Base-by-base conservation (phyloP, 2,888 invertebrate genomes). In the Epinotia brunnichana region DNA sequence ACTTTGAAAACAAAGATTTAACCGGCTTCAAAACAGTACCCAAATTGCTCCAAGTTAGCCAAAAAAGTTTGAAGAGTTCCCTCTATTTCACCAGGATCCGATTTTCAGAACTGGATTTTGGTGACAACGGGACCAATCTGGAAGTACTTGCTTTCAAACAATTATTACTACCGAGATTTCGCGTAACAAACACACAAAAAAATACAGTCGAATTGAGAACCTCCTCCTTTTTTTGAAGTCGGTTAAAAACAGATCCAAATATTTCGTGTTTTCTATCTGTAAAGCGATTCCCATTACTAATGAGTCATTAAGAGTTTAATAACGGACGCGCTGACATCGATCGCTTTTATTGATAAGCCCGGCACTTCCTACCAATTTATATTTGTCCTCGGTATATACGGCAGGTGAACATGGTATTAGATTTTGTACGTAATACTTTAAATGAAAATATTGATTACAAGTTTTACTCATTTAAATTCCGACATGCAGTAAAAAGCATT, bases 291-390 rank as follows among this genome's bases (percentile, higher is more conserved):
- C 77, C 78, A 78, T 79, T 79, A 79, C 78, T 81, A 80, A 83
- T 80, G 73, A 78, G 77, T 77, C 77, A 80, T 75, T 79, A 78
- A 77, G 75, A 79, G 80, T 81, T 81, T 82, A 82, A 81, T 81
- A 81, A 80, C 76, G 75, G 73, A 67, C 76, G 77, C 73, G 79
- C 76, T 77, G 75, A 75, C 77, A 76, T 77, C 76, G 83, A 83
- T 86, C 79, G 81, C 77, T 83, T 79, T 78, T 74, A 77, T 75
- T 77, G 87, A 87, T 87, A 88, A 83, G 78, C 74, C 69, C 63
- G 76, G 75, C 86, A 83, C 87, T 89, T 81, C 86, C 84, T 83
- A 84, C 84, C 85, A 81, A 85, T 80, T 81, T 76, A 75, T 73
- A 63, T 71, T 51, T 74, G 72, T 67, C 73, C 73, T 57, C n/a